A percentile compares a stretch with the other conserved stretches of the same genome.
Evolutionary conservation across 2,888 invertebrate species (phyloP).

Genomic region (Idaea biselata): DNA sequence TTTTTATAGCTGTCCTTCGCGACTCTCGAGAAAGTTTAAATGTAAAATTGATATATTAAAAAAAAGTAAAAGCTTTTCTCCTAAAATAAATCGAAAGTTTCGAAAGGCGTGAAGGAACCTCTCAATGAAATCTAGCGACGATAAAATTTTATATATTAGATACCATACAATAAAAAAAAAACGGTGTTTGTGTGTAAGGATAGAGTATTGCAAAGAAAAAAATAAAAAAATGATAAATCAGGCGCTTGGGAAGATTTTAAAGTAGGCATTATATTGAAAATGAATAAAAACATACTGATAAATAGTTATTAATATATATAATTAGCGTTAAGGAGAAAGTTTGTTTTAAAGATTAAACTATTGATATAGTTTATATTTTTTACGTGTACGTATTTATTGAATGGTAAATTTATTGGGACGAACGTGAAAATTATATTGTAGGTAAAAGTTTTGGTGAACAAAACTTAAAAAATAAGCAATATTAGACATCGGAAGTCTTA

Average conservation of each 20-base stretch:
- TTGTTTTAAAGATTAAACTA: constrained; percentile 82
- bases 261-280: constrained; percentile 79
- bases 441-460: constrained; percentile 75
- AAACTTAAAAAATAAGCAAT: constrained; percentile 80
- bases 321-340: constrained; percentile 72
- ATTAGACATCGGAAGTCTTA: constrained; percentile 74
- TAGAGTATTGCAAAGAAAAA: constrained; percentile 60
- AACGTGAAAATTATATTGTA: constrained; percentile 78
- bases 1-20: neutral
- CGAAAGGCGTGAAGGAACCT: constrained; percentile 27
- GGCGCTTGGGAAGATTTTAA: constrained; percentile 80
- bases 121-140: constrained; percentile 56
- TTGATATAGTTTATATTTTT: constrained; percentile 82
- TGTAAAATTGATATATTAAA: neutral
- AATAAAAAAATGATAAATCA: constrained; percentile 54
- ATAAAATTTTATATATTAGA: constrained; percentile 65
- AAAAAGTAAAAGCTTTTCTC: neutral
- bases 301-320: constrained; percentile 81
- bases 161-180: constrained; percentile 63
- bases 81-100: neutral
- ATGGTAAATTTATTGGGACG: constrained; percentile 80
- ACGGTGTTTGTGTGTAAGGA: constrained; percentile 59
- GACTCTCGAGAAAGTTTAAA: neutral
- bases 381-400: constrained; percentile 81
- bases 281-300: constrained; percentile 77